Evolutionary conservation across 2,888 invertebrate genomes (phyloP).

Genomic region (Tortricodes alternella): DNA sequence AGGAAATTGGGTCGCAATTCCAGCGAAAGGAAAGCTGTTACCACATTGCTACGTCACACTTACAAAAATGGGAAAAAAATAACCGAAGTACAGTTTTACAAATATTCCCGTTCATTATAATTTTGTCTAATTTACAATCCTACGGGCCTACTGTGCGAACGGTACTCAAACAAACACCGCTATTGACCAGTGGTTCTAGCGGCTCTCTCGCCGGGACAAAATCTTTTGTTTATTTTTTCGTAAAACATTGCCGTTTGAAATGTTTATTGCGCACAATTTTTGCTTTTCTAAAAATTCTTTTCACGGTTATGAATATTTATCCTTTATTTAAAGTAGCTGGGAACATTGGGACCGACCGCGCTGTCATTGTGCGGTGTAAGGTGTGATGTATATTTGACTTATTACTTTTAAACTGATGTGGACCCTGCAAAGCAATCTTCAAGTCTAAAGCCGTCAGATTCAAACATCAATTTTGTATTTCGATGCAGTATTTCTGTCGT

Average conservation of each 20-base stretch:
- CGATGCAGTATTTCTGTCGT: no score
- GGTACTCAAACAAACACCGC: slow-evolving; percentile 59
- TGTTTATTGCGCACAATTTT: slow-evolving; percentile 69
- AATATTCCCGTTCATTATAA: slow-evolving; percentile 71
- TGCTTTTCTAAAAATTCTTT: slow-evolving; percentile 63
- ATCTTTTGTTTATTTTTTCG: slow-evolving; percentile 56
- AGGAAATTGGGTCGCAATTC: neutral
- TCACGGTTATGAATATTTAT: slow-evolving; percentile 52
- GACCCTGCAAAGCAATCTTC: no score
- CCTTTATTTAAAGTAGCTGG: slow-evolving; percentile 63
- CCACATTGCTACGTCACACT: slow-evolving; percentile 19
- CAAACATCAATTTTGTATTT: no score
- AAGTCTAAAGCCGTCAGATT: no score
- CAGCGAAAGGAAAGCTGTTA: neutral
- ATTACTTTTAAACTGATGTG: neutral
- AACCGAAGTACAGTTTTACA: slow-evolving; percentile 65
- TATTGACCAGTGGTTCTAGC: slow-evolving; percentile 47
- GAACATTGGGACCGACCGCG: slow-evolving; percentile 37
- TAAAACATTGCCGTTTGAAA: slow-evolving; percentile 60
- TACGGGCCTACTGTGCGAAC: slow-evolving; percentile 66
- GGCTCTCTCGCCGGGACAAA: slow-evolving; percentile 40
- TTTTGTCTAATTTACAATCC: slow-evolving; percentile 68
- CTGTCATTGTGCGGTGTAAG: slow-evolving; percentile 17
- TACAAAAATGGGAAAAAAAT: slow-evolving; percentile 45
- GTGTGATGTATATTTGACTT: neutral